Base-by-base conservation (phyloP, 2,113 vertebrate species). In the Puma concolor region DNA sequence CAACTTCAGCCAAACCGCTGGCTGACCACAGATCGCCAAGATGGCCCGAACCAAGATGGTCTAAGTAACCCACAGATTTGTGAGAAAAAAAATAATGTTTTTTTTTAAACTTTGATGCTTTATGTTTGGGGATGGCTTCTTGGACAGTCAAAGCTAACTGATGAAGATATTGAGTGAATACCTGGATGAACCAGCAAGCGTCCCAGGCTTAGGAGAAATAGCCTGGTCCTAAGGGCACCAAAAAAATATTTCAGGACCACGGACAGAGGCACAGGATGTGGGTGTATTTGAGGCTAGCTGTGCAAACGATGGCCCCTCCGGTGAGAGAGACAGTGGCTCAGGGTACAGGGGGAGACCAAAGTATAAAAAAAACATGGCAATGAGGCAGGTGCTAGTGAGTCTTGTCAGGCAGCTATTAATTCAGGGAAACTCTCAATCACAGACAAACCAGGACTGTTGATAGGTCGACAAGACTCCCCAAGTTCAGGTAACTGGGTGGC, bases 171-270 rank as follows among this genome's bases (percentile, higher is more conserved):
- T 33, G 27, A 76, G 54, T 81, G 48, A 89, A 21, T 84, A 76
- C n/a, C 54, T 81, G 15, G 16, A 76, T n/a, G 50, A 97, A 82
- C 17, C 7, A 23, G 27, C 4, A 57, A 69, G 21, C 10, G 5
- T 23, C 11, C 44, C n/a, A 44, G 38, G 38, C 29, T 80, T 88
- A 63, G 81, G 57, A 93, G 44, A 93, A 93, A 76, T 8, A 76
- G 15, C 7, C 31, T 50, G 48, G 19, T 5, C 41, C 4, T 21
- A 19, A 19, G 44, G 1, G 15, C 0, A 2, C 25, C 7, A 44
- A 29, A 15, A 64, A 19, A n/a, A 19, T 1, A 4, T 38, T 97
- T 98, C 98, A 98, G 97, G 4, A 98, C 98, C 97, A 86, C 0
- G 97, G 98, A 98, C 97, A 98, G 98, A 91, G 85, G 23, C 9